Evolutionary conservation across 2,888 invertebrate species (phyloP).

Genomic region (Ichneumon xanthorius): DNA sequence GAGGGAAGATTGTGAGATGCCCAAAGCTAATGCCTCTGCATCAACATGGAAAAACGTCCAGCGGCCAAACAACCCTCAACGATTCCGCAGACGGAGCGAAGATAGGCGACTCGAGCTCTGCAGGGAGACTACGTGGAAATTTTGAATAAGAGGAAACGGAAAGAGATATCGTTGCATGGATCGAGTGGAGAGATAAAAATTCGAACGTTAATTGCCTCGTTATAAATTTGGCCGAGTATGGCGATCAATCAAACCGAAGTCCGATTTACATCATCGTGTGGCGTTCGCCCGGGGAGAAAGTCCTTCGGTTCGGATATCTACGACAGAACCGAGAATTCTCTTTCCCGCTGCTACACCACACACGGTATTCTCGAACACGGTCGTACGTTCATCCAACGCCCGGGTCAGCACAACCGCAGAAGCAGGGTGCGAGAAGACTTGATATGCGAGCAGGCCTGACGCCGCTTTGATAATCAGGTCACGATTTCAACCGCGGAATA

Average conservation of each 20-base stretch:
- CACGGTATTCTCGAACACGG: conserved; percentile 4
- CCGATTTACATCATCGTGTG: conserved; percentile 34
- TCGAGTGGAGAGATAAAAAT: conserved; percentile 70
- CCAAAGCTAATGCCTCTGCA: conserved; percentile 22
- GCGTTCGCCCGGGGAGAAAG: neutral
- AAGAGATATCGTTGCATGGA: conserved; percentile 49
- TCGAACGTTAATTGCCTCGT: conserved; percentile 72
- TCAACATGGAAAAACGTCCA: conserved; percentile 10
- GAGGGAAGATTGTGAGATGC: conserved; percentile 35
- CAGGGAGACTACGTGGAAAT: neutral
- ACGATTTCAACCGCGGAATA: conserved; percentile 65
- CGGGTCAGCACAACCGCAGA: conserved; percentile 39
- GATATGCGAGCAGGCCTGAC: conserved; percentile 55
- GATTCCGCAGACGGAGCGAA: neutral
- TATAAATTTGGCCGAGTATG: conserved; percentile 66
- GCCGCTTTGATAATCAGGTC: conserved; percentile 67
- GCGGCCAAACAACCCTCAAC: neutral
- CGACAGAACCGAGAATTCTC: neutral
- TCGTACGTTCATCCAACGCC: conserved; percentile 23
- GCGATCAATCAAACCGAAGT: conserved; percentile 60
- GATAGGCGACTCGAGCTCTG: neutral
- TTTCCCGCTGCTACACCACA: neutral
- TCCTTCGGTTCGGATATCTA: conserved; percentile 3
- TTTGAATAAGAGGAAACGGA: conserved; percentile 2
- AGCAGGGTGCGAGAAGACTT: conserved; percentile 29